Conservation (phyloP, 2,888 invertebrate genomes). For the Himalopsyche kuldschensis region DNA sequence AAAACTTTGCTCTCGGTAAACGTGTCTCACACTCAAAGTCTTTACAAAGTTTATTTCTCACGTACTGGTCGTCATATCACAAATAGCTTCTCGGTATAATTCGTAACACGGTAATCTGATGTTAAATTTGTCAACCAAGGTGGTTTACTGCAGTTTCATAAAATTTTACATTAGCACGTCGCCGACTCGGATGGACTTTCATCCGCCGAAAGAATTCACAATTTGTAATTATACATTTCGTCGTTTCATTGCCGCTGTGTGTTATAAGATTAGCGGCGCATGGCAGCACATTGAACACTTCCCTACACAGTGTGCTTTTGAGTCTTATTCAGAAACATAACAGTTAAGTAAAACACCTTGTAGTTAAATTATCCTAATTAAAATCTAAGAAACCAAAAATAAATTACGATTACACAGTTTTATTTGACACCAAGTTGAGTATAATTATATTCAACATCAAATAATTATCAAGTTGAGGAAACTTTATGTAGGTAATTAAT, state of each 20-base stretch:
- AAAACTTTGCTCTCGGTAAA: conserved; percentile 15
- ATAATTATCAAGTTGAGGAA: no score
- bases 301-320: no score
- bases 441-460: no score
- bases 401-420: no score
- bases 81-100: conserved; percentile 15
- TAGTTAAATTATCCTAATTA: no score
- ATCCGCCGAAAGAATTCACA: not conserved
- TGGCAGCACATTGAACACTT: no score
- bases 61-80: conserved; percentile 30
- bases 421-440: no score
- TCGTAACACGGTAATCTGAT: conserved; percentile 24
- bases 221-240: not conserved
- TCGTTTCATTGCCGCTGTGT: not conserved
- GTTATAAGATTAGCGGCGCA: not conserved
- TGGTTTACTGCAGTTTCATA: conserved; percentile 5
- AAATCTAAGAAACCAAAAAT: no score
- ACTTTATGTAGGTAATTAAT: no score
- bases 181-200: not conserved
- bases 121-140: conserved; percentile 20
- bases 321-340: no score
- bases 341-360: no score
- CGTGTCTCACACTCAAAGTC: conserved; percentile 30
- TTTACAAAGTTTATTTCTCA: conserved; percentile 18
- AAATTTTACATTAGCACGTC: conserved; percentile 9